Base-by-base conservation (phyloP, 2,797 vertebrate genomes). In the Rhincodon typus region DNA sequence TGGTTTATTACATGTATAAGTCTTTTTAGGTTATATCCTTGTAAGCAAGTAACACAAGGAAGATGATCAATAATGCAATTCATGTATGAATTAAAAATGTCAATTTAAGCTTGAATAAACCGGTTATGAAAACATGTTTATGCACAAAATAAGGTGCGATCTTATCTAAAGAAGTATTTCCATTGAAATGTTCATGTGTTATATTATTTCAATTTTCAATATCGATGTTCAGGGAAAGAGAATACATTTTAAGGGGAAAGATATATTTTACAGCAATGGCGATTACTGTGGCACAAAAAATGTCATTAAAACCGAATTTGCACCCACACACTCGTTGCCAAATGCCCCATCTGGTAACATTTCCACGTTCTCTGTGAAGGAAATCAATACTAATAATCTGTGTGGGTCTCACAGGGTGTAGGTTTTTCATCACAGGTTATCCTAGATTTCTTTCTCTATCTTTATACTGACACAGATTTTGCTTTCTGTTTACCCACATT, bases 341-440 rank as follows among this genome's bases (percentile, higher is more conserved):
- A 99, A 99, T 98, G 98, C 98, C 98, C 98, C 98, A 98, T 98
- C 98, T 98, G 98, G 98, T 98, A 99, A 98, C 98, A 98, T 98
- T 98, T 99, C 98, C 98, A 99, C 98, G 97, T 99, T 95, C 98
- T 98, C 98, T 97, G 98, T 97, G 98, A 98, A 98, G 98, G 98
- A 99, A 99, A 99, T 99, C 99, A 99, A 99, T 99, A 99, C 98
- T 98, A 99, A 99, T 99, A 99, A 99, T 99, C 98, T 98, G 97
- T 98, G 98, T 98, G 98, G 98, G 98, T 98, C 98, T 98, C 97
- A 97, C 96, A 97, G 97, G 97, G 97, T 98, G 97, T 97, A 97
- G 97, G 96, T 97, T 97, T 97, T 97, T 97, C 97, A 97, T 97
- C 97, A 96, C 96, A 90, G 96, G 97, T 97, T 97, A 97, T 97